A percentile compares a stretch with the other conserved stretches of the same genome.
phyloP scores from a whole-genome alignment of 2,797 vertebrate genomes.

The Xerus rutilus region DNA sequence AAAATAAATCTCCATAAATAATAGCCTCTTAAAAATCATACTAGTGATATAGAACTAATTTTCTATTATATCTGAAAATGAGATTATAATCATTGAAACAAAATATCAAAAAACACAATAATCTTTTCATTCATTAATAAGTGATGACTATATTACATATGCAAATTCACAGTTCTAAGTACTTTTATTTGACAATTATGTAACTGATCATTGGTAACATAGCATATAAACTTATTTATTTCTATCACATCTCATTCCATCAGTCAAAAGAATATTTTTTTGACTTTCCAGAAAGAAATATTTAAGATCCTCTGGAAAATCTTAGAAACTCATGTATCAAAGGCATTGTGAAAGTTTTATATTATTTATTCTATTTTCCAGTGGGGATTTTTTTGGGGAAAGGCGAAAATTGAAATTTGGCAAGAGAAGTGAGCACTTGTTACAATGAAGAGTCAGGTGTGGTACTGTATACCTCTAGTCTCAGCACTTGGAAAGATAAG shows the following conservation, averaged over 20 bases:
- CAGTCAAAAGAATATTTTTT: neutral
- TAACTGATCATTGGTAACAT: neutral
- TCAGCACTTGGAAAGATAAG: neutral
- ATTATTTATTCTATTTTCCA: neutral
- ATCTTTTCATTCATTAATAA: neutral
- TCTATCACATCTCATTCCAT: neutral
- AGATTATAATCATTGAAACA: neutral
- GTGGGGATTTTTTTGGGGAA: neutral
- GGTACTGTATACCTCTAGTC: too few relatives aligned
- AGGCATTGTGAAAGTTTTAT: neutral
- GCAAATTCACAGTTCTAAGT: neutral
- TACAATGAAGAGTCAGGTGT: too few relatives aligned
- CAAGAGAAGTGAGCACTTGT: neutral
- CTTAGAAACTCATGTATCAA: neutral
- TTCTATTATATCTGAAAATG: neutral
- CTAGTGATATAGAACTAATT: neutral
- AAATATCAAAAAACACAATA: neutral
- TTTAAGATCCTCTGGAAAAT: neutral
- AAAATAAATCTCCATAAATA: constrained; percentile 35
- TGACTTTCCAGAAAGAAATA: neutral
- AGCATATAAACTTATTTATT: constrained; percentile 16
- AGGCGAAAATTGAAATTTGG: constrained; percentile 2
- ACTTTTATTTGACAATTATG: neutral
- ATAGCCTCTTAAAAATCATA: neutral
- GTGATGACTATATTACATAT: neutral